Evolutionary conservation across 2,888 invertebrate genomes (phyloP).

Genomic region (Salpingus planirostris): DNA sequence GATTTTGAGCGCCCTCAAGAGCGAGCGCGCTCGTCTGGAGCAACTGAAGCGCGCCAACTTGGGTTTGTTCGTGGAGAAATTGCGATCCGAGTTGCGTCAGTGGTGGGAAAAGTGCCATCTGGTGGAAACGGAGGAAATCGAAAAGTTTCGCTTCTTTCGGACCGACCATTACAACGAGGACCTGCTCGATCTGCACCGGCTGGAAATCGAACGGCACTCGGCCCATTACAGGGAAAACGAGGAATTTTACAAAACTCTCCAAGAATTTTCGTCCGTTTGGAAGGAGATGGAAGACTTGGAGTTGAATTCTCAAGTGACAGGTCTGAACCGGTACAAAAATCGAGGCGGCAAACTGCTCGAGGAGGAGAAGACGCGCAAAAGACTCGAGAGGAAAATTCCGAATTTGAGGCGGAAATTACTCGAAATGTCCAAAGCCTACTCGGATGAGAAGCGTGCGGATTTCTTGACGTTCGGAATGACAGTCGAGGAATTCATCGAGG

Average conservation of each 20-base stretch:
- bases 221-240: constrained; percentile 56
- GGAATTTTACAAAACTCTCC: constrained; percentile 46
- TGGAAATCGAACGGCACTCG: constrained; percentile 62
- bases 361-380: constrained; percentile 82
- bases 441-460: constrained; percentile 43
- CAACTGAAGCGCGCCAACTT: no score
- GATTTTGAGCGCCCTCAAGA: no score
- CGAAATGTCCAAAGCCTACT: constrained; percentile 48
- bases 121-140: constrained; percentile 50
- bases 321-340: constrained; percentile 76
- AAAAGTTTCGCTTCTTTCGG: constrained; percentile 56
- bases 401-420: constrained; percentile 61
- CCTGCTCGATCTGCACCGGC: constrained; percentile 67
- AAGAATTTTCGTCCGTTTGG: constrained; percentile 63
- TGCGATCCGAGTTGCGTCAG: constrained; percentile 59
- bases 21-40: no score
- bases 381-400: constrained; percentile 60
- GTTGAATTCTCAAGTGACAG: constrained; percentile 65
- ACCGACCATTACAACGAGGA: constrained; percentile 71
- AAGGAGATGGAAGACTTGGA: constrained; percentile 65
- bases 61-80: constrained; percentile 58
- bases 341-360: constrained; percentile 76
- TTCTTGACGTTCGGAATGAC: constrained; percentile 59
- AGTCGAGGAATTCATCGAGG: constrained; percentile 51
- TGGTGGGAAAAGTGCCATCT: constrained; percentile 75